phyloP scores from a whole-genome alignment of 2,888 invertebrate species.

The Halictus ligatus region DNA sequence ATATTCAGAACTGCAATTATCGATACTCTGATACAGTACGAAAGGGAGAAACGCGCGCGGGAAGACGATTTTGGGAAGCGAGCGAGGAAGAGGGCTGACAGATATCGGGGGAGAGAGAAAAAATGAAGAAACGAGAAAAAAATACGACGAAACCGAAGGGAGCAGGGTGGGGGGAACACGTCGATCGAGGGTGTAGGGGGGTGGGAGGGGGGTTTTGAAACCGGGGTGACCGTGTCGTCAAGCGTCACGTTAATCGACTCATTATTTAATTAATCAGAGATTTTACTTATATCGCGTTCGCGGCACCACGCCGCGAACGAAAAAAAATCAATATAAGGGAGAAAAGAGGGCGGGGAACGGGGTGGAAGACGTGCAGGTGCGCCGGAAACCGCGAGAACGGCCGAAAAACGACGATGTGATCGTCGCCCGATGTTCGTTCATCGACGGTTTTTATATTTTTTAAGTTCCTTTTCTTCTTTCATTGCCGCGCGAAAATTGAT shows the following conservation, averaged over 20 bases:
- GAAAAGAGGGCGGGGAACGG: not conserved
- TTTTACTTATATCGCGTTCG: slow-evolving; percentile 71
- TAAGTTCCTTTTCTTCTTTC: slow-evolving; percentile 48
- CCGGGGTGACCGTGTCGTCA: slow-evolving; percentile 71
- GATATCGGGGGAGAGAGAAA: not conserved
- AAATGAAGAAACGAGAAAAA: not conserved
- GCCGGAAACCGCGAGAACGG: slow-evolving; percentile 10
- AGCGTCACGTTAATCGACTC: slow-evolving; percentile 80
- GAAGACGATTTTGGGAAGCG: not conserved
- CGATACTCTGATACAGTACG: slow-evolving; percentile 80
- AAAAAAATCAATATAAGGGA: slow-evolving; percentile 37
- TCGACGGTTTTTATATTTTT: slow-evolving; percentile 46
- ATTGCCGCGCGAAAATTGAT: slow-evolving; percentile 41
- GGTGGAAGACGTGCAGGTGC: slow-evolving; percentile 30
- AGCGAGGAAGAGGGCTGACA: not conserved
- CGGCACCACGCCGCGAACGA: slow-evolving; percentile 43
- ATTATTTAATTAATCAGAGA: slow-evolving; percentile 79
- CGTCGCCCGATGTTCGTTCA: slow-evolving; percentile 59
- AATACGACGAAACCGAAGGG: slow-evolving; percentile 4
- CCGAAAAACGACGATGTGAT: slow-evolving; percentile 65
- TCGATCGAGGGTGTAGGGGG: not conserved
- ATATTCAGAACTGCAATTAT: slow-evolving; percentile 81
- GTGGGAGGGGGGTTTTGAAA: not conserved
- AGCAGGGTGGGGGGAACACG: not conserved
- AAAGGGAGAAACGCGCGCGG: slow-evolving; percentile 35